A percentile compares a stretch with the other conserved stretches of the same genome.
Evolutionary conservation across 2,888 invertebrate genomes (phyloP).

Genomic region (Smittia aterrima): DNA sequence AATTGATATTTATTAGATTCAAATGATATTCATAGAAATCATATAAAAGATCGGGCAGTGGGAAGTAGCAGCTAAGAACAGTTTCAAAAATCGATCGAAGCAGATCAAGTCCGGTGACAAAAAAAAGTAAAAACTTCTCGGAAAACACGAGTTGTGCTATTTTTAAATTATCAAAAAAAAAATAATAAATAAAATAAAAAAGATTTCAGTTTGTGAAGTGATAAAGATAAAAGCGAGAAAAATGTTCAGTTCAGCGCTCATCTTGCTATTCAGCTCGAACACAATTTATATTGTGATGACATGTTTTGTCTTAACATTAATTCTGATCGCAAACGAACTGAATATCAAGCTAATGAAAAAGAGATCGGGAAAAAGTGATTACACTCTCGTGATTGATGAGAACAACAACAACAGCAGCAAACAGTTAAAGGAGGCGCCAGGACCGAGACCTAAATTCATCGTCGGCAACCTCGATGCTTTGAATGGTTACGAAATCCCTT

Average conservation of each 20-base stretch:
- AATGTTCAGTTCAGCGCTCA: slow-evolving; percentile 38
- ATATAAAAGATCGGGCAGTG: not conserved
- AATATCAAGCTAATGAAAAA: slow-evolving; percentile 32
- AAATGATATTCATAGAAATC: not conserved
- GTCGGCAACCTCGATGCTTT: slow-evolving; percentile 60
- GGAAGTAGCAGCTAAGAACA: not conserved
- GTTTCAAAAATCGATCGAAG: not conserved
- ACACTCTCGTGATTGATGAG: slow-evolving; percentile 31
- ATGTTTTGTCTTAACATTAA: slow-evolving; percentile 43
- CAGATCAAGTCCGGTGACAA: not conserved
- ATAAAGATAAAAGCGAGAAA: not conserved
- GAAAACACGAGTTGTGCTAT: not conserved
- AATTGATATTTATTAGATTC: not conserved
- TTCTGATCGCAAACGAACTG: slow-evolving; percentile 43
- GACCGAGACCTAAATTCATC: slow-evolving; percentile 58
- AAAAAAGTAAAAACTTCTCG: not conserved
- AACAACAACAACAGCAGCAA: slow-evolving; percentile 22
- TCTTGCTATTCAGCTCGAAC: slow-evolving; percentile 44
- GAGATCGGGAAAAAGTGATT: slow-evolving; percentile 9
- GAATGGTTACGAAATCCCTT: slow-evolving; percentile 60
- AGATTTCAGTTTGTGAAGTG: not conserved
- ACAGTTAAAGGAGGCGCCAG: slow-evolving; percentile 54
- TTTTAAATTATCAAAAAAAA: not conserved
- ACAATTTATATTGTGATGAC: slow-evolving; percentile 44
- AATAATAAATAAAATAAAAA: not conserved